These are phyloP conservation scores for Lucifuga dentata DNA, from an alignment of 2,113 vertebrate species.

Conservation along the genomic window DNA sequence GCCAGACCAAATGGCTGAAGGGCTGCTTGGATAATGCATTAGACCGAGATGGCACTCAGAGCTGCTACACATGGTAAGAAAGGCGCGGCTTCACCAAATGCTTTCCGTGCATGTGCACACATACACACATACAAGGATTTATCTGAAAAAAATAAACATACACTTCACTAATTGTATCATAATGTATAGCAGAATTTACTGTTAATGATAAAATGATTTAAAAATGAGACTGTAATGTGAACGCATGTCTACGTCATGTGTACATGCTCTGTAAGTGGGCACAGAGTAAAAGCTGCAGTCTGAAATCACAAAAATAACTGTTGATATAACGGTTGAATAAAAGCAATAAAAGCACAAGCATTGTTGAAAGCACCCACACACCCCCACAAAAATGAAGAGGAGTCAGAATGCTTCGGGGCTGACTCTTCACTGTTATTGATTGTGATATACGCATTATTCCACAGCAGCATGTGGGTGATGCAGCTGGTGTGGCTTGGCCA, in stretches of 20 bases:
- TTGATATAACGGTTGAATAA: conserved; percentile 60
- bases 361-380: conserved; percentile 76
- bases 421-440: conserved; percentile 75
- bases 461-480: conserved; percentile 75
- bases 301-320: conserved; percentile 70
- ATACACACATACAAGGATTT: conserved; percentile 8
- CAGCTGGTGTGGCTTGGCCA: conserved; percentile 46
- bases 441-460: conserved; percentile 66
- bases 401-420: conserved; percentile 72
- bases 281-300: conserved; percentile 2
- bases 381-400: conserved; percentile 79
- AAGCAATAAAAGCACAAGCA: conserved; percentile 68
- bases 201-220: not conserved
- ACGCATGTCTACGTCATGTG: no score
- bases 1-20: conserved; percentile 81
- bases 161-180: not conserved
- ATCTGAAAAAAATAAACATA: conserved; percentile 15
- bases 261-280: not conserved
- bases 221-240: not conserved
- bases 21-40: conserved; percentile 82
- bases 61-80: conserved; percentile 75
- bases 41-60: conserved; percentile 79
- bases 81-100: conserved; percentile 67
- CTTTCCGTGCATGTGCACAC: conserved; percentile 33
- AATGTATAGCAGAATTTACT: not conserved